These are phyloP conservation scores for Euglossa dilemma DNA, from an alignment of 1,140 invertebrate species.

Conservation along the genomic window DNA sequence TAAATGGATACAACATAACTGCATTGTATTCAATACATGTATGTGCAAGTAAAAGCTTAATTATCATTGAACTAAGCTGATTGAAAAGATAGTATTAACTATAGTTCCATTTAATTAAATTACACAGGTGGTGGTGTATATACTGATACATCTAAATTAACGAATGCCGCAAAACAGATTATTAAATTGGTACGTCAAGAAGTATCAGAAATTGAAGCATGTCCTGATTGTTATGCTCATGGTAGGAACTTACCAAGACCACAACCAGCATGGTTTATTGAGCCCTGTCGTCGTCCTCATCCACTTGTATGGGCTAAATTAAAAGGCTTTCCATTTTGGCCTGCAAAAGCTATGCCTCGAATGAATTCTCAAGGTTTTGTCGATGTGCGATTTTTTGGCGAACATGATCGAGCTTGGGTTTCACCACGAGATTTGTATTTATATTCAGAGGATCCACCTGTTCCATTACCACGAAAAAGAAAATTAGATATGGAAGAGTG, in stretches of 20 bases:
- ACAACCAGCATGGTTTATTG: slow-evolving; percentile 93
- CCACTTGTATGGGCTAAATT: slow-evolving; percentile 95
- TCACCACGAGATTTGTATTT: slow-evolving; percentile 92
- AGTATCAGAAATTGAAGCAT: slow-evolving; percentile 96
- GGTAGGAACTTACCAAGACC: slow-evolving; percentile 89
- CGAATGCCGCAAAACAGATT: slow-evolving; percentile 89
- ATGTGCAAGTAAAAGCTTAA: slow-evolving; percentile 72
- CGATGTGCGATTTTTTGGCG: slow-evolving; percentile 96
- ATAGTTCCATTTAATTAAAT: slow-evolving; percentile 21
- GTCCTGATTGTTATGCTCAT: slow-evolving; percentile 92
- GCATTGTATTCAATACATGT: slow-evolving; percentile 94
- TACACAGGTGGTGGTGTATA: slow-evolving; percentile 76
- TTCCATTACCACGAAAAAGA: slow-evolving; percentile 84
- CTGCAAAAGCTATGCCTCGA: slow-evolving; percentile 93
- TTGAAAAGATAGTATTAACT: neutral
- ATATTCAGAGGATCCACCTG: slow-evolving; percentile 87
- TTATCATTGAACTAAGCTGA: slow-evolving; percentile 3
- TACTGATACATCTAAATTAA: slow-evolving; percentile 89
- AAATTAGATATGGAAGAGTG: slow-evolving; percentile 86
- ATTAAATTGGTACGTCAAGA: slow-evolving; percentile 93
- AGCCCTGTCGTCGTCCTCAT: slow-evolving; percentile 94
- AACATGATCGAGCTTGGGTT: slow-evolving; percentile 96
- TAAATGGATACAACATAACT: slow-evolving; percentile 96
- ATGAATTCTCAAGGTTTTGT: slow-evolving; percentile 88
- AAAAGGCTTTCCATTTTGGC: slow-evolving; percentile 97